A percentile compares a stretch with the other conserved stretches of the same genome.
These are phyloP conservation scores for Pluvianellus socialis DNA, from an alignment of 2,113 vertebrate genomes.

Conservation along the genomic window DNA sequence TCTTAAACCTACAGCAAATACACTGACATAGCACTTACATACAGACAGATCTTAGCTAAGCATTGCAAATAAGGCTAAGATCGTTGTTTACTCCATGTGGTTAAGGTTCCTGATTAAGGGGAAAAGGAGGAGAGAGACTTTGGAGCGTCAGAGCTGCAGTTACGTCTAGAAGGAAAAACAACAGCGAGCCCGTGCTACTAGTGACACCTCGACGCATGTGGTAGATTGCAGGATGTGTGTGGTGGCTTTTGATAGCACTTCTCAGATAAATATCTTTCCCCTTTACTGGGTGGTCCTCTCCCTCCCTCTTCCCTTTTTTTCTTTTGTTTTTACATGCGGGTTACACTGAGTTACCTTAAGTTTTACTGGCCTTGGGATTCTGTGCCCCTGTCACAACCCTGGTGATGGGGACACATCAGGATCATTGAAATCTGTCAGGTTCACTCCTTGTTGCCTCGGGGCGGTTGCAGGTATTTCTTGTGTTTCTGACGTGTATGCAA, in stretches of 20 bases:
- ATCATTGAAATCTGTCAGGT: neutral
- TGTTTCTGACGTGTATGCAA: neutral
- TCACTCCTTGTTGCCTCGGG: neutral
- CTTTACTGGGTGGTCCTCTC: neutral
- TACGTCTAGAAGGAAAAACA: neutral
- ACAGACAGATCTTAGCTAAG: neutral
- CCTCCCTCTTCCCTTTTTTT: neutral
- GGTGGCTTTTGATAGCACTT: neutral
- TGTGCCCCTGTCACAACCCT: neutral
- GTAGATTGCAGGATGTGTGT: neutral
- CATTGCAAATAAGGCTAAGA: neutral
- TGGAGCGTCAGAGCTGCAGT: neutral
- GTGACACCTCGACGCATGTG: neutral
- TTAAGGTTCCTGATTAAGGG: neutral
- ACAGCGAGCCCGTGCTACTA: neutral
- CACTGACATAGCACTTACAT: neutral
- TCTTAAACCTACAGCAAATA: constrained; percentile 30
- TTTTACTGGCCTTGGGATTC: neutral
- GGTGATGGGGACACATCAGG: neutral
- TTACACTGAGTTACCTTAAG: neutral
- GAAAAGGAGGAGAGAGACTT: neutral
- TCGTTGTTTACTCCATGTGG: neutral
- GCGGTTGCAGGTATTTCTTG: neutral
- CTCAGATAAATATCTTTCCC: neutral
- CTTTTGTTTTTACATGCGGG: neutral